Evolutionary conservation across 2,113 vertebrate genomes (phyloP).

Genomic region (Orycteropus afer): DNA sequence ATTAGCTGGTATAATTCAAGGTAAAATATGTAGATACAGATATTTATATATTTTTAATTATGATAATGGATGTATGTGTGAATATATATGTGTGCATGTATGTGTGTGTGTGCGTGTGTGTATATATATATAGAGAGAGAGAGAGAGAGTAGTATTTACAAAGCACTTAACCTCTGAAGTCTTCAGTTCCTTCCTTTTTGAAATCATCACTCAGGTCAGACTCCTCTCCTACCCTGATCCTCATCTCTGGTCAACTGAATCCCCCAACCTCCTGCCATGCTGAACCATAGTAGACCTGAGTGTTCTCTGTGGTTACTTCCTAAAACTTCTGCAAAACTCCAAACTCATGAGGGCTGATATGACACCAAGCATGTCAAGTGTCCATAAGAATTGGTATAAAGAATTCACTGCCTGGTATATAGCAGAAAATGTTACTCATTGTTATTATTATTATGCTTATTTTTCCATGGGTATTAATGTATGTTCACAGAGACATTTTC

Average conservation of each 20-base stretch:
- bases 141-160: too few relatives aligned
- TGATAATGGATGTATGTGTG: not conserved
- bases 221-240: too few relatives aligned
- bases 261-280: not conserved
- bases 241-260: not conserved
- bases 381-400: too few relatives aligned
- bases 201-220: too few relatives aligned
- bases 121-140: too few relatives aligned
- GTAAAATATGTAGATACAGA: not conserved
- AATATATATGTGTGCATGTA: not conserved
- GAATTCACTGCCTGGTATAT: not conserved
- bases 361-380: not conserved
- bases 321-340: not conserved
- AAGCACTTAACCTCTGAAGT: too few relatives aligned
- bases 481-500: not conserved
- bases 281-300: not conserved
- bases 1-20: slow-evolving; percentile 2
- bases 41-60: not conserved
- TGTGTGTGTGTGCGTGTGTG: not conserved
- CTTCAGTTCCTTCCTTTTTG: too few relatives aligned
- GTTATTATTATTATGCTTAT: not conserved
- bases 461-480: not conserved
- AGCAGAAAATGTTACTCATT: not conserved
- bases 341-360: not conserved
- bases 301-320: not conserved